phyloP scores from a whole-genome alignment of 2,797 vertebrate genomes.

The Mus minutoides region DNA sequence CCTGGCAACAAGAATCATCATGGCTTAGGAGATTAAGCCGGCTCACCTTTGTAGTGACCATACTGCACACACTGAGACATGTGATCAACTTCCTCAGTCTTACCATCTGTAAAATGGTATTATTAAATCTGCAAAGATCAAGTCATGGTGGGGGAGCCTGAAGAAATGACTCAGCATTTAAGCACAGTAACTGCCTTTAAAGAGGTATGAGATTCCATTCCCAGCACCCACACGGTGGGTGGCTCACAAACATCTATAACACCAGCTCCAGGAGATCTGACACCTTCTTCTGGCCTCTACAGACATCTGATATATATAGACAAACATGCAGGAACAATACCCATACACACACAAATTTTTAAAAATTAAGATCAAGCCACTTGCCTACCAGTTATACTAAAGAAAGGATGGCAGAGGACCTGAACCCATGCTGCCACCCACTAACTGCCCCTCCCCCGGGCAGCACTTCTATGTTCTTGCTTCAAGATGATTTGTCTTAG shows the following conservation, averaged over 20 bases:
- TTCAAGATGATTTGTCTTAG: neutral
- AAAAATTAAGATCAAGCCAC: neutral
- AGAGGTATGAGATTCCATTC: neutral
- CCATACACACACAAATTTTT: neutral
- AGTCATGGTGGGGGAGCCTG: too few relatives aligned
- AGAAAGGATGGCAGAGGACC: neutral
- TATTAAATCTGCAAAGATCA: neutral
- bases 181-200: neutral
- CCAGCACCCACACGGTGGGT: neutral
- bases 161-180: neutral
- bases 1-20: neutral
- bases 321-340: neutral
- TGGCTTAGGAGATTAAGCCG: neutral
- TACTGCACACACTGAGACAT: neutral
- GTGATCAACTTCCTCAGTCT: neutral
- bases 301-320: neutral
- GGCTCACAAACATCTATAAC: neutral
- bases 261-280: neutral
- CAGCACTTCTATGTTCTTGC: neutral
- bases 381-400: neutral
- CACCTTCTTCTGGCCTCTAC: neutral
- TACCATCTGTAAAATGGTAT: neutral
- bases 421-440: neutral
- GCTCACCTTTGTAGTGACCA: accelerated
- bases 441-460: neutral